Percentiles rank a stretch among this genome's conserved stretches.
These are phyloP conservation scores for Phymorhynchus buccinoides DNA, from an alignment of 1,140 invertebrate genomes.

Conservation along the genomic window DNA sequence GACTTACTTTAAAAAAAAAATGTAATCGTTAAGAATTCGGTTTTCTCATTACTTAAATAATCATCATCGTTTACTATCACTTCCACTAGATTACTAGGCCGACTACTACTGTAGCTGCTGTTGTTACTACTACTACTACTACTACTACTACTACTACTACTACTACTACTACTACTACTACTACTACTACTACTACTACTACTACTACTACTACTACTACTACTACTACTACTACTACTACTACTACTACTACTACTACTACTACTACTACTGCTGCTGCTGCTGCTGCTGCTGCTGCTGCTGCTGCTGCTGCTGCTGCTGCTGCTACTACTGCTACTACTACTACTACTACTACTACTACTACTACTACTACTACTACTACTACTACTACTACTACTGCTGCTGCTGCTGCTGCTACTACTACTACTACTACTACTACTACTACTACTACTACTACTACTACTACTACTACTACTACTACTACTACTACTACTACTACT, in stretches of 20 bases:
- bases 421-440: constrained; percentile 16
- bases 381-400: constrained; percentile 7
- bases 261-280: background rate
- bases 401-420: background rate
- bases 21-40: background rate
- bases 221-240: constrained; percentile 17
- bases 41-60: background rate
- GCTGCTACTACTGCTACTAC: constrained; percentile 11
- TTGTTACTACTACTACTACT: no score
- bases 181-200: constrained; percentile 13
- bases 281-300: no score
- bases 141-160: background rate
- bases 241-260: constrained; percentile 16
- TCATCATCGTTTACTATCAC: background rate
- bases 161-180: constrained; percentile 9
- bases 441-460: constrained; percentile 16
- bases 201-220: constrained; percentile 16
- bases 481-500: constrained; percentile 16
- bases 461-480: constrained; percentile 12
- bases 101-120: background rate
- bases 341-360: constrained; percentile 17
- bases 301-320: no score
- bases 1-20: no score
- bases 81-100: background rate
- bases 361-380: constrained; percentile 10